Base-by-base conservation (phyloP, 1,140 invertebrate species). In the Melanaphis sacchari region DNA sequence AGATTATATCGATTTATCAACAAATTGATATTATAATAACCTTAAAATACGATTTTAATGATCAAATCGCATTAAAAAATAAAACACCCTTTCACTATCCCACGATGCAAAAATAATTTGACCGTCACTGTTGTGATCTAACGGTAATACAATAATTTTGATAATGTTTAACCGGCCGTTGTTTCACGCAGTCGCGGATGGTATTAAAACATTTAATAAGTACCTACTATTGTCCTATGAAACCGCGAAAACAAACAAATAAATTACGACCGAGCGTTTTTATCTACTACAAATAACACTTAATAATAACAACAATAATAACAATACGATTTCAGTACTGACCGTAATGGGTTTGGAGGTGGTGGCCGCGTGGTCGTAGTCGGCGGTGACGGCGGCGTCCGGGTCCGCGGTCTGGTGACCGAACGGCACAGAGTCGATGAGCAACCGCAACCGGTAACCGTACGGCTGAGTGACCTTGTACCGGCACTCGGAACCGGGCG, bases 381-480 rank as follows among this genome's bases (percentile, higher is more conserved):
- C 49, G 21, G 49, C 38, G 41, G 31, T 31, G 46, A 8, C 49
- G 43, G 36, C 26, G 8, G 0, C 43, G 36, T 52, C 88, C 6
- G 40, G 26, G 26, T 54, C 40, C n/a, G 22, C 52, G 41, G 91
- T 59, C 46, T 26, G 41, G 18, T 40, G 52, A 38, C 52, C 88
- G 26, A 59, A 54, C 18, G 89, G 54, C 46, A 93, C 90, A 8
- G 93, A 82, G 31, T 38, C 46, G 18, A 94, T 93, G 46, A 76
- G 85, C 76, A 94, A 24, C 8, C 93, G 90, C 7, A 97, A 96
- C 59, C 96, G 94, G 94, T 96, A 96, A 6, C 97, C 97, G 94
- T 96, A 97, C 1, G 97, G 96, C 90, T 97, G 94, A 93, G 96
- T 96, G 87, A 97, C 96, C 94, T 95, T 95, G 94, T 96, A 97